Conservation (phyloP, 2,888 invertebrate species). For the Pterostichus madidus region DNA sequence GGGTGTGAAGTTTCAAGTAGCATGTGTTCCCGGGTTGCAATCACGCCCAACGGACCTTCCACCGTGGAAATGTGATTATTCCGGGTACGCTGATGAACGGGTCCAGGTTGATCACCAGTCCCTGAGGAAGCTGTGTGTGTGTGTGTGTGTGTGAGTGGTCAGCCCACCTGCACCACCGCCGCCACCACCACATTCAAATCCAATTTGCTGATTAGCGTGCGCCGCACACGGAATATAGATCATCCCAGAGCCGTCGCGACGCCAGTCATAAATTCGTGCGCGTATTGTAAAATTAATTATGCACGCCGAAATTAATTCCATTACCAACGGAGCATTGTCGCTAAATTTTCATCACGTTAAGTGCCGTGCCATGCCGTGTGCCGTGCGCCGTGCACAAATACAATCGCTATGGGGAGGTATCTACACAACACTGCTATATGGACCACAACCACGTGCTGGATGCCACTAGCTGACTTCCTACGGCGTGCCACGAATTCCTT, state of each 20-base stretch:
- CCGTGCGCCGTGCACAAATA: no score
- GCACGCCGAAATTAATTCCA: conserved; percentile 72
- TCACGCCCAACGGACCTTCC: neutral
- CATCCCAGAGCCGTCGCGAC: conserved; percentile 11
- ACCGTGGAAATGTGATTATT: conserved; percentile 60
- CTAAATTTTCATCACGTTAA: conserved; percentile 69
- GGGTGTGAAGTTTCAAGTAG: neutral
- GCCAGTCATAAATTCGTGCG: conserved; percentile 59
- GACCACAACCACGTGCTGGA: no score
- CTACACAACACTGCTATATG: no score
- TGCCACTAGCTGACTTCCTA: no score
- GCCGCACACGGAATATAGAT: conserved; percentile 56
- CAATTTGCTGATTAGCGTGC: conserved; percentile 56
- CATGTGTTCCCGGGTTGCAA: neutral
- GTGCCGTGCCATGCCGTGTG: conserved; percentile 24
- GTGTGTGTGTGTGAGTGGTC: conserved; percentile 31
- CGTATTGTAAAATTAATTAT: conserved; percentile 71
- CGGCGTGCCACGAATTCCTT: no score
- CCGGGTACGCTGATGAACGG: conserved; percentile 32
- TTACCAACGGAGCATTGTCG: conserved; percentile 71
- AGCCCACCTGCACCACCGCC: neutral
- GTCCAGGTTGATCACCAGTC: conserved; percentile 1
- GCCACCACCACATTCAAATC: conserved; percentile 50
- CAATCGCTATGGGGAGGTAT: no score
- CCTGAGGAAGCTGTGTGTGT: neutral